Evolutionary conservation across 2,113 vertebrate species (phyloP).

Genomic region (Actenoides lindsayi): DNA sequence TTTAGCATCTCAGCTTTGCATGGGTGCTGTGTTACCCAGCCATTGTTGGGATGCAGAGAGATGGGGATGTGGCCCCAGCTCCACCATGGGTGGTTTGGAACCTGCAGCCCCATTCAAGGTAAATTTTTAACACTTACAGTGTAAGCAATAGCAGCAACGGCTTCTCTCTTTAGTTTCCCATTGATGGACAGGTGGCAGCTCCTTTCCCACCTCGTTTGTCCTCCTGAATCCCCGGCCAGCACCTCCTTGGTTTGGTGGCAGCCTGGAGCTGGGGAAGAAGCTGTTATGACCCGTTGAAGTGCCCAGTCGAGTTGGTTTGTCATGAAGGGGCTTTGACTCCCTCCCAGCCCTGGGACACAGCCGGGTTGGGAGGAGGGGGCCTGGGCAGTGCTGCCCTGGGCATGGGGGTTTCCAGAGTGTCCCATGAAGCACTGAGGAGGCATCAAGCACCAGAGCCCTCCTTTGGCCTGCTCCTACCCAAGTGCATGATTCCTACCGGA

Average conservation of each 20-base stretch:
- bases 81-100: not conserved
- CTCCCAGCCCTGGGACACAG: not conserved
- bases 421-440: too few species aligned
- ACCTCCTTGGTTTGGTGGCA: not conserved
- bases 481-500: not conserved
- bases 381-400: not conserved
- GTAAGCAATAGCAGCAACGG: not conserved
- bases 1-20: not conserved
- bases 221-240: rapidly evolving
- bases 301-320: not conserved
- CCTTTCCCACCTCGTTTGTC: not conserved
- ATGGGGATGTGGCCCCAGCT: not conserved
- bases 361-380: not conserved
- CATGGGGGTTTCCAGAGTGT: not conserved
- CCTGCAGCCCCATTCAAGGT: not conserved
- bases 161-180: not conserved
- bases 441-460: not conserved
- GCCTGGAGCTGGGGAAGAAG: not conserved
- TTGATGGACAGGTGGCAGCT: not conserved
- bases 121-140: not conserved
- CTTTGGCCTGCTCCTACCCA: not conserved
- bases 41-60: rapidly evolving
- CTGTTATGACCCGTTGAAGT: not conserved
- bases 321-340: not conserved
- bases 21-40: not conserved